Conservation (phyloP, 2,797 vertebrate species). For the Chelon labrosus region DNA sequence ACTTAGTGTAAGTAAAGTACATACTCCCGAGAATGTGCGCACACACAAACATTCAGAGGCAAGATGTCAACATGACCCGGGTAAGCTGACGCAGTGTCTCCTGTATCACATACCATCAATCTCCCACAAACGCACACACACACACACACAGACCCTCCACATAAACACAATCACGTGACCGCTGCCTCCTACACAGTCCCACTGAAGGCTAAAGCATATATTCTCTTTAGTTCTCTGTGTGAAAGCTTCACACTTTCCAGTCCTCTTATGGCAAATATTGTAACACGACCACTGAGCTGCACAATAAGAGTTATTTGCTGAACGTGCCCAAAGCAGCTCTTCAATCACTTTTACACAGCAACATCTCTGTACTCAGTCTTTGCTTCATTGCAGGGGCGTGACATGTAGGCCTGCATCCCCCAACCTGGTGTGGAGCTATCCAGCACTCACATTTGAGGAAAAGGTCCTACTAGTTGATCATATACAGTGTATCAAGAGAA, state of each 20-base stretch:
- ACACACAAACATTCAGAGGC: slow-evolving; percentile 9
- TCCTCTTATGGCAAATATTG: slow-evolving; percentile 38
- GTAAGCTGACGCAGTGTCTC: slow-evolving; percentile 36
- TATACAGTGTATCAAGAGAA: too few relatives aligned
- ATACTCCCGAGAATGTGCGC: neutral
- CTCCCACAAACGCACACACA: neutral
- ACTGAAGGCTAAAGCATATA: slow-evolving; percentile 15
- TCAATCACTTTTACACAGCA: slow-evolving; percentile 14
- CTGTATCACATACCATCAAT: slow-evolving; percentile 28
- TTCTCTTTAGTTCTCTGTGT: slow-evolving; percentile 7
- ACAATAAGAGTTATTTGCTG: slow-evolving; percentile 1
- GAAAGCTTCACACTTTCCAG: slow-evolving; percentile 18
- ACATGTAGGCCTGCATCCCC: too few relatives aligned
- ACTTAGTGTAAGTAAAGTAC: neutral
- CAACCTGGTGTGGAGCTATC: too few relatives aligned
- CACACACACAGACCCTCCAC: slow-evolving; percentile 20
- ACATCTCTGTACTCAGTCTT: neutral
- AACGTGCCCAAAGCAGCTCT: neutral
- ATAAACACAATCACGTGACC: neutral
- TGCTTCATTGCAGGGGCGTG: too few relatives aligned
- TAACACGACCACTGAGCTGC: slow-evolving; percentile 1
- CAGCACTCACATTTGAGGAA: too few relatives aligned
- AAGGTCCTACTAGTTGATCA: too few relatives aligned
- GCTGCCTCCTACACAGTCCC: neutral
- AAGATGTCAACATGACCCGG: slow-evolving; percentile 37